Base-by-base conservation (phyloP, 2,888 invertebrate species). In the Thalpophila matura region DNA sequence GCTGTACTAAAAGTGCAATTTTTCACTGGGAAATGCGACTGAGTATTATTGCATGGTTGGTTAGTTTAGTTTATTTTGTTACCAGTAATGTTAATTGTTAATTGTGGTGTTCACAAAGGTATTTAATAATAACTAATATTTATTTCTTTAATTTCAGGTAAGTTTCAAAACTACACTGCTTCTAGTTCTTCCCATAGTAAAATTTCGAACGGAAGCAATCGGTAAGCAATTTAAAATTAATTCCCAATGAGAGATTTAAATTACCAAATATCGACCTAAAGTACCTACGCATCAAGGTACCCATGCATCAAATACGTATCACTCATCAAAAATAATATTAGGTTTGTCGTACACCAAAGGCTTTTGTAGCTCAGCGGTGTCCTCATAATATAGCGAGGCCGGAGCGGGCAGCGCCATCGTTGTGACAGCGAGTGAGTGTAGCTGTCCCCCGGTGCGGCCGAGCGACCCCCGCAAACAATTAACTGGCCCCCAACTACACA, bases 391-490 rank as follows among this genome's bases (percentile, higher is more conserved):
- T 63, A 76, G 59, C 45, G 58, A 47, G 56, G 49, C 38, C 24
- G 22, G 55, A 24, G 56, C 51, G 49, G 57, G 37, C 20, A 40
- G 51, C 51, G 61, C 50, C 64, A 47, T 62, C 65, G 62, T 63
- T 63, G 73, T 79, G 76, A 79, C 81, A 76, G 65, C 74, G 65
- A 79, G 64, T 64, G 71, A 79, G 74, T 76, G 78, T 74, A 76
- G 66, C 68, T 74, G 81, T 81, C 84, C 82, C 82, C 71, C 66
- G 70, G 64, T 69, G 78, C 74, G 74, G 61, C 70, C 56, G 74
- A 55, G 79, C 81, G 74, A 76, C 80, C 84, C 82, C 80, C 86
- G 87, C 87, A 88, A 80, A 77, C 80, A 80, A 79, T 79, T 79
- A 79, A 80, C 80, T 79, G 59, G 83, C 87, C 87, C 88, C 87